phyloP scores from a whole-genome alignment of 1,140 invertebrate species.

The Daktulosphaira vitifoliae region DNA sequence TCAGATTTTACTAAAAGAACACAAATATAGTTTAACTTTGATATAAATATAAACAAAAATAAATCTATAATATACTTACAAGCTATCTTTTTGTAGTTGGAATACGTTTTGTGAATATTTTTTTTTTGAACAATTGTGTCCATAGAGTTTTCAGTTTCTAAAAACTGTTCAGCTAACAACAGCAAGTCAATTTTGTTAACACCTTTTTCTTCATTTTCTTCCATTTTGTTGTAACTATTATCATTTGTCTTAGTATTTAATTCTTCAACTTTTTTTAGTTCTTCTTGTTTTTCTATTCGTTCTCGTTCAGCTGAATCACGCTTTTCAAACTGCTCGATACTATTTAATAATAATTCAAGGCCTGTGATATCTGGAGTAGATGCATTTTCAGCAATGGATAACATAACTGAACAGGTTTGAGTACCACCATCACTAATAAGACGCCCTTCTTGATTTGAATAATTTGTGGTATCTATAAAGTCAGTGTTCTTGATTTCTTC shows the following conservation, averaged over 20 bases:
- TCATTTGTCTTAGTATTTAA: neutral
- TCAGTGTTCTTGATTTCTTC: neutral
- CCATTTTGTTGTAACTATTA: neutral
- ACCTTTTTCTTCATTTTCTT: slow-evolving; percentile 24
- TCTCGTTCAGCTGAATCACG: neutral
- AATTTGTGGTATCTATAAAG: neutral
- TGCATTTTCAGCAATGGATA: slow-evolving; percentile 10
- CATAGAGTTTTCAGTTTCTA: slow-evolving; percentile 23
- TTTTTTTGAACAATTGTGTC: neutral
- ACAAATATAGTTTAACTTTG: no score
- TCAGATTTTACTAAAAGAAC: no score
- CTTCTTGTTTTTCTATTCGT: neutral
- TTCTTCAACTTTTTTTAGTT: neutral
- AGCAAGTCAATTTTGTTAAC: slow-evolving; percentile 26
- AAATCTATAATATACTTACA: neutral
- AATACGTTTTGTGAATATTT: neutral
- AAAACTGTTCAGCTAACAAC: slow-evolving; percentile 28
- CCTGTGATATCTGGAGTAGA: slow-evolving; percentile 20
- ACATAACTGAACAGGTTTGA: neutral
- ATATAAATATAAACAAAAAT: no score
- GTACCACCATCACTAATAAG: neutral
- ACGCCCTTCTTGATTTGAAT: neutral
- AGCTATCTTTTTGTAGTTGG: slow-evolving; percentile 6
- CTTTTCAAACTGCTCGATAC: slow-evolving; percentile 30
- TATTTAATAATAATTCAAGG: slow-evolving; percentile 13